Evolutionary conservation across 2,113 vertebrate species (phyloP), one percentile per base, ranked within the genome.

Genomic region (Crotophaga sulcirostris): DNA sequence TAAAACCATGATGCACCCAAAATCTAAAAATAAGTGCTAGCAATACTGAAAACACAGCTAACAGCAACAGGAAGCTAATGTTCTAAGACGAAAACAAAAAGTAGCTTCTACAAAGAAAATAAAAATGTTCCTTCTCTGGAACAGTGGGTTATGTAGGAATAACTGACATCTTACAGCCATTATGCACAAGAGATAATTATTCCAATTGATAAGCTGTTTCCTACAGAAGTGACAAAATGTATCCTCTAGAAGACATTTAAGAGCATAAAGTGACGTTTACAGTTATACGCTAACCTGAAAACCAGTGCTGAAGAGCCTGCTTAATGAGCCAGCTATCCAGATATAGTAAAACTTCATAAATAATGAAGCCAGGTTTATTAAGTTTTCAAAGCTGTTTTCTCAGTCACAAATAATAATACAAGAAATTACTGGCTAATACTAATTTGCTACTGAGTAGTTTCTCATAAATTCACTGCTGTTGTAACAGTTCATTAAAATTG

Each of bases 361-460:
- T 92, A 81, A 95, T 80, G 47, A 55, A 93, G 55, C 38, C 63
- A 88, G 55, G 29, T 93, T 94, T 89, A 96, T 93, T 75, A 86
- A 63, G 55, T 89, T 96, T 90, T 79, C 91, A 96, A 93, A 86
- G 70, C 54, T 78, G 82, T 92, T 81, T 91, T 88, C 83, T 80
- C 73, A 81, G 36, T 90, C 77, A 74, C 92, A 97, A 89, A 92
- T 92, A 93, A 92, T 56, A 94, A 92, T 52, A 74, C 52, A 90
- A 83, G 49, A 92, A 94, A 94, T 84, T 66, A 94, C 80, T 75
- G 74, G 62, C 84, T 87, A 86, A 94, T 72, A 72, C 69, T 87
- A 70, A 94, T 92, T 84, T 89, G 64, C 81, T 92, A 40, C 36
- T 45, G 51, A 83, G 42, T 33, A 70, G 45, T 42, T 95, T 90